Evolutionary conservation across 2,888 invertebrate genomes (phyloP), one percentile per base, ranked within the genome.

Genomic region (Spodoptera exigua): DNA sequence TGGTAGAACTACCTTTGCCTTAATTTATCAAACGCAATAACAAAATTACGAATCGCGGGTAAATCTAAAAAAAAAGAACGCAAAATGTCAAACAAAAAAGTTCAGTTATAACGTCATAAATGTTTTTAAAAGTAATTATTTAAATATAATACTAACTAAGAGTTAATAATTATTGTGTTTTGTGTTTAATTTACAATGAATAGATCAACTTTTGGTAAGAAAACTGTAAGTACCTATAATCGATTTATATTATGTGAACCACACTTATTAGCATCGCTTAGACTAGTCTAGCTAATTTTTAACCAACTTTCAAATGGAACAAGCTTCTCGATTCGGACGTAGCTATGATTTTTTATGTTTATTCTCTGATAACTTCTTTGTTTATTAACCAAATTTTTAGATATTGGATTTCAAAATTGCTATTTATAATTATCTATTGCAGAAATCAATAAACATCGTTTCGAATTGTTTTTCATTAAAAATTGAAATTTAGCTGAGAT

Each of bases 171-270:
- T 10, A 45, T 27, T 34, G 7, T 10, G 14, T 27, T 12, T n/a
- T 18, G 49, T 51, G 34, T n/a, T 14, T 21, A n/a, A 21, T n/a
- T 34, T 27, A 79, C 47, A 39, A 80, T 76, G 76, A 74, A 74
- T 21, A 73, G 81, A 64, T 57, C 59, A 12, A 72, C 62, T 3
- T 79, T 82, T 64, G 74, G 71, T n/a, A 79, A 62, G 54, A 80
- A 77, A 64, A 60, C 69, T 53, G 79, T 80, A n/a, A 80, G 80
- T 80, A 55, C 9, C 32, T 13, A 32, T 9, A 3, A n/a, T 2
- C 1, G 0, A 2, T 45, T 16, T 45, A n/a, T n/a, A 18, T 4
- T 7, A 10, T 36, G 27, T 27, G 7, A 27, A 27, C 27, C 7
- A 5, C 9, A 13, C 0, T 36, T 10, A 0, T 10, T 11, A 2